Evolutionary conservation across 92 coral and sea anemone species (phyloP).

Genomic region (Epizoanthus ramosus): DNA sequence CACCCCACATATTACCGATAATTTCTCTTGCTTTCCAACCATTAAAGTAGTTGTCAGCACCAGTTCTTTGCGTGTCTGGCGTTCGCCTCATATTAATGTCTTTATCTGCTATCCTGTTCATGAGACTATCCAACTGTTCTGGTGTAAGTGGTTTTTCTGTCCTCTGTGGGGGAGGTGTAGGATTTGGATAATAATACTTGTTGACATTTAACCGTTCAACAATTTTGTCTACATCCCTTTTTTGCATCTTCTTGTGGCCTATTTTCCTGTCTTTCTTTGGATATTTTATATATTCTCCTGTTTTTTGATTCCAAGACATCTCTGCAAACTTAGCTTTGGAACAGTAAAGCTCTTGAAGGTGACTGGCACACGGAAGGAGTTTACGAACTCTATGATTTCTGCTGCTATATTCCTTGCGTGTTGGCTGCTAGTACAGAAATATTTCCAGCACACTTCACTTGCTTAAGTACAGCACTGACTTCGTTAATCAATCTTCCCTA

Average conservation of each 20-base stretch:
- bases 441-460: neutral
- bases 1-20: slow-evolving; percentile 26
- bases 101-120: slow-evolving; percentile 84
- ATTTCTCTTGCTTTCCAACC: slow-evolving; percentile 61
- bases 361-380: neutral
- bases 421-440: neutral
- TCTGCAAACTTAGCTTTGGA: neutral
- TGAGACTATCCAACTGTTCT: slow-evolving; percentile 55
- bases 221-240: slow-evolving; percentile 63
- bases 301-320: slow-evolving; percentile 57
- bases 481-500: neutral
- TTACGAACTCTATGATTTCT: neutral
- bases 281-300: slow-evolving; percentile 48
- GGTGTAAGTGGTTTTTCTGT: slow-evolving; percentile 46
- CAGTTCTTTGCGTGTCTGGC: slow-evolving; percentile 81
- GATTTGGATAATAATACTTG: slow-evolving; percentile 48
- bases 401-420: neutral
- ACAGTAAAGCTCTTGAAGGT: neutral
- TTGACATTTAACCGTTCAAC: slow-evolving; percentile 72
- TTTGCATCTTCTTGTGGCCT: slow-evolving; percentile 57
- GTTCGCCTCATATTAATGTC: slow-evolving; percentile 70
- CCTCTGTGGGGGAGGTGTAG: slow-evolving; percentile 6
- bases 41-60: slow-evolving; percentile 73
- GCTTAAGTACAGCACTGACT: neutral
- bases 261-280: slow-evolving; percentile 48